phyloP scores from a whole-genome alignment of 1,140 invertebrate species.

The Drosophila pachea region DNA sequence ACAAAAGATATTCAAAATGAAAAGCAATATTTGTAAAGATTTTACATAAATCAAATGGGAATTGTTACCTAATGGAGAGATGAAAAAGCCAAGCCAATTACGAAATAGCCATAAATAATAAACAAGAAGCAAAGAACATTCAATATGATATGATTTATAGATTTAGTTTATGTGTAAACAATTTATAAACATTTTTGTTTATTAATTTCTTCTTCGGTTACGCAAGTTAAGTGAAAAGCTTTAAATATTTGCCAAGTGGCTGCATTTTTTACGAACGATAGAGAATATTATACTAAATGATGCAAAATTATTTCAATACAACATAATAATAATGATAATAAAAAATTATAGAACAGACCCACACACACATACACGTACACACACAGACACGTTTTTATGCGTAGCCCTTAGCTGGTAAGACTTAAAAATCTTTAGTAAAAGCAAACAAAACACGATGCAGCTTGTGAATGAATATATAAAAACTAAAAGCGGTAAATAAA shows the following conservation, averaged over 20 bases:
- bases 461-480: conserved; percentile 34
- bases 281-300: conserved; percentile 57
- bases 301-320: conserved; percentile 56
- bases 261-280: conserved; percentile 70
- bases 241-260: conserved; percentile 67
- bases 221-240: conserved; percentile 70
- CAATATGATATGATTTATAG: conserved; percentile 26
- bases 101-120: conserved; percentile 35
- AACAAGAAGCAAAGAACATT: conserved; percentile 15
- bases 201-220: conserved; percentile 54
- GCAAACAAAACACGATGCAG: conserved; percentile 25
- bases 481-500: not conserved
- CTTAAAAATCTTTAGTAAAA: conserved; percentile 61
- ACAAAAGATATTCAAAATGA: conserved; percentile 25
- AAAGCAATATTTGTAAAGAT: conserved; percentile 59
- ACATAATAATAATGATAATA: conserved; percentile 27
- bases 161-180: conserved; percentile 29
- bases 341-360: conserved; percentile 28
- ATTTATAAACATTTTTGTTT: conserved; percentile 46
- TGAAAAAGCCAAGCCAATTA: conserved; percentile 29
- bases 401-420: conserved; percentile 59
- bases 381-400: conserved; percentile 64
- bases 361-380: conserved; percentile 27
- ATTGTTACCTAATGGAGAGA: conserved; percentile 47
- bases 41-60: conserved; percentile 35